phyloP scores from a whole-genome alignment of 2,797 vertebrate genomes.

The Hylomyscus alleni region DNA sequence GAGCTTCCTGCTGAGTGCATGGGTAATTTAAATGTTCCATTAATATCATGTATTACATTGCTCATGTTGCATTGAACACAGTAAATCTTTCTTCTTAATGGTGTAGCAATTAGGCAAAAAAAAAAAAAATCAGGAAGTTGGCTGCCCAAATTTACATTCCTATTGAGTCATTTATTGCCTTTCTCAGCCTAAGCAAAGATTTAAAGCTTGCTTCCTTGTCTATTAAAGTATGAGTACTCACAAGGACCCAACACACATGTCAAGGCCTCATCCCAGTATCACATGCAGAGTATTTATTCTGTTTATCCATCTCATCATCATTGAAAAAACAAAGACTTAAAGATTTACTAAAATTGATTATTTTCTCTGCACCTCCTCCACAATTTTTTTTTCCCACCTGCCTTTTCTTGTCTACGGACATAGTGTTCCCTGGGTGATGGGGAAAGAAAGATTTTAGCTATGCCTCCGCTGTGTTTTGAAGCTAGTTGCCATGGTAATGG shows the following conservation, averaged over 20 bases:
- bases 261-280: too few species aligned
- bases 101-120: not conserved
- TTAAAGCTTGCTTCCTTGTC: not conserved
- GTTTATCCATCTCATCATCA: not conserved
- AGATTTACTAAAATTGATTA: not conserved
- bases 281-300: not conserved
- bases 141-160: not conserved
- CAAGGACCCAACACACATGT: not conserved
- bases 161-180: not conserved
- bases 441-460: not conserved
- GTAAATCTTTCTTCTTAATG: slow-evolving; percentile 24
- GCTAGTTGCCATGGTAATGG: slow-evolving; percentile 66
- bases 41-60: slow-evolving; percentile 43
- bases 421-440: not conserved
- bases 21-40: slow-evolving; percentile 53
- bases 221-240: not conserved
- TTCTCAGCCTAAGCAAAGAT: not conserved
- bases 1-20: not conserved
- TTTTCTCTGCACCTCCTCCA: not conserved
- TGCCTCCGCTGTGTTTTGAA: slow-evolving; percentile 53
- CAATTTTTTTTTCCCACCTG: not conserved
- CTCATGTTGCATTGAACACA: not conserved
- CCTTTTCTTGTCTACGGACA: not conserved
- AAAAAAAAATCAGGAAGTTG: not conserved
- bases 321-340: not conserved